Percentiles rank a stretch among this genome's conserved stretches.
Conservation (phyloP, 2,797 vertebrate genomes). For the Cebuella pygmaea region DNA sequence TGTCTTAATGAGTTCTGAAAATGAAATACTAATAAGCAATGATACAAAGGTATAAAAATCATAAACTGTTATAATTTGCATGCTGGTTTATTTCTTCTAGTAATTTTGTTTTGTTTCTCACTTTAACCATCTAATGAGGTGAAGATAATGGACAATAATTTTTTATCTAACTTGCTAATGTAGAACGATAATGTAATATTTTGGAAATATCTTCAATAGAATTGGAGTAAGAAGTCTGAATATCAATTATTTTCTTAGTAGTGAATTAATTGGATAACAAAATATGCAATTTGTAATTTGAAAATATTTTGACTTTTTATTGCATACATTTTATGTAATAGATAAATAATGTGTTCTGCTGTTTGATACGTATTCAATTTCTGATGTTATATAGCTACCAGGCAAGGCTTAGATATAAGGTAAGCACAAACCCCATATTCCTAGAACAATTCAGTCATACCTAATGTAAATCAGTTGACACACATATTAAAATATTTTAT, state of each 20-base stretch:
- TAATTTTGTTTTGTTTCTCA: conserved; percentile 52
- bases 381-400: neutral
- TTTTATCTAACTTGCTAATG: conserved; percentile 52
- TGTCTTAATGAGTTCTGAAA: conserved; percentile 22
- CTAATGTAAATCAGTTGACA: neutral
- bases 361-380: neutral
- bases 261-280: conserved; percentile 52
- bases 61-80: conserved; percentile 3
- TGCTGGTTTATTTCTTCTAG: conserved; percentile 44
- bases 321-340: neutral
- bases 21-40: neutral
- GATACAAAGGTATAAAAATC: conserved; percentile 44
- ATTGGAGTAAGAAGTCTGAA: conserved; percentile 43
- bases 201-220: conserved; percentile 16
- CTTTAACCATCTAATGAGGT: conserved; percentile 59
- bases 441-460: neutral
- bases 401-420: neutral
- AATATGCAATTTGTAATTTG: neutral
- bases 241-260: conserved; percentile 50
- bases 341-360: neutral
- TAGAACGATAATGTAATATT: conserved; percentile 54
- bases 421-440: neutral
- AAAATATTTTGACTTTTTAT: conserved; percentile 45
- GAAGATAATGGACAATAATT: conserved; percentile 52
- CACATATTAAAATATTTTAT: neutral